phyloP scores from a whole-genome alignment of 2,113 vertebrate genomes.

The Pelobates fuscus region DNA sequence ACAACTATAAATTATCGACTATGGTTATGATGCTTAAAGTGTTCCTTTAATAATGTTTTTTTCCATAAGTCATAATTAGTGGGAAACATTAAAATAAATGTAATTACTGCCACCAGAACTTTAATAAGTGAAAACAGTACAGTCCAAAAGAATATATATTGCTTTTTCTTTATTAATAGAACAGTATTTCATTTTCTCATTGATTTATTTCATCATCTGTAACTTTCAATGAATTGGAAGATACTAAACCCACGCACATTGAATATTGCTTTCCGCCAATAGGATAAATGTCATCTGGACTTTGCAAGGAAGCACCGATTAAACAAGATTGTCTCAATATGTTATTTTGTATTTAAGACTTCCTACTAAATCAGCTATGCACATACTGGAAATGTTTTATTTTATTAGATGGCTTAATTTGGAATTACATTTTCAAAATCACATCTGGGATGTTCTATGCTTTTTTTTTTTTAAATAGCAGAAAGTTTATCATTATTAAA shows the following conservation, averaged over 20 bases:
- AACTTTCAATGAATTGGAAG: background rate
- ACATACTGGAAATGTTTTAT: background rate
- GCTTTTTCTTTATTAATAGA: background rate
- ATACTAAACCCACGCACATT: background rate
- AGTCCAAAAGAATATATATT: background rate
- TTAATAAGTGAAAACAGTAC: background rate
- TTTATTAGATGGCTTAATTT: no score
- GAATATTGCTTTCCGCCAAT: background rate
- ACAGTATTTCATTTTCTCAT: background rate
- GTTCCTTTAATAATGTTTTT: background rate
- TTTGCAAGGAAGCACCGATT: background rate
- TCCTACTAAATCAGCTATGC: background rate
- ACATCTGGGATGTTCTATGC: no score
- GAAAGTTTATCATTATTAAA: no score
- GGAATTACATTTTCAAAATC: no score
- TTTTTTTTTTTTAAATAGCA: no score
- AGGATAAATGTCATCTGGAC: background rate
- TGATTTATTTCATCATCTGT: background rate
- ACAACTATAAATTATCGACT: no score
- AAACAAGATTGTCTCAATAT: background rate
- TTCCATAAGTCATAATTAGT: background rate
- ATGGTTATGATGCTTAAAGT: no score
- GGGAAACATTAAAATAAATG: background rate
- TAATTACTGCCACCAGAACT: background rate
- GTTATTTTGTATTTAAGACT: slow-evolving; percentile 3